Percentiles rank a stretch among this genome's conserved stretches.
These are phyloP conservation scores for Carabus problematicus DNA, from an alignment of 2,888 invertebrate species.

Conservation along the genomic window DNA sequence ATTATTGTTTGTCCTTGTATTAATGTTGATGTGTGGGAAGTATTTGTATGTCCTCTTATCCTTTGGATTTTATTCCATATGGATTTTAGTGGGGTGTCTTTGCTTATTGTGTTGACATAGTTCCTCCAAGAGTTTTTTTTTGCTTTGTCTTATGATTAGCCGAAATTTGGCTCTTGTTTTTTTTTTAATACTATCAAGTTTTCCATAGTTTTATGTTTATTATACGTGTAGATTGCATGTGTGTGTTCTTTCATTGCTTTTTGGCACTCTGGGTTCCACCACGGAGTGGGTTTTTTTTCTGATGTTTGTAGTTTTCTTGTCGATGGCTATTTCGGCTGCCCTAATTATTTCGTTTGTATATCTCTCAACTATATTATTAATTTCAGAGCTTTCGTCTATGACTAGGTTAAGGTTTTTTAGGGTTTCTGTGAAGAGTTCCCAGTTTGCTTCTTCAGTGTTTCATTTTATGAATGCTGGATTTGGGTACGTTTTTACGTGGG, in stretches of 20 bases:
- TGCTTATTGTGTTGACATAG: not conserved
- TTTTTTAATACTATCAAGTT: not conserved
- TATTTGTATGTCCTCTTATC: no score
- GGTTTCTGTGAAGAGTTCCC: not conserved
- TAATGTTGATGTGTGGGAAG: no score
- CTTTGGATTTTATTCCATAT: slow-evolving; percentile 17
- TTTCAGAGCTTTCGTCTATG: not conserved
- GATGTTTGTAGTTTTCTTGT: not conserved
- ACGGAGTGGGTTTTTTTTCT: not conserved
- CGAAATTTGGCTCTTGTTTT: not conserved
- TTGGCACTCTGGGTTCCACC: not conserved
- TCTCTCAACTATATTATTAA: not conserved
- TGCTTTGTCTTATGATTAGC: slow-evolving; percentile 4
- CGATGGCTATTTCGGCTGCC: not conserved
- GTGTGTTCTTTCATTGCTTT: slow-evolving; percentile 4
- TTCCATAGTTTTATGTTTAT: not conserved
- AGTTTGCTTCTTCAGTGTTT: not conserved
- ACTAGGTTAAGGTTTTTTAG: not conserved
- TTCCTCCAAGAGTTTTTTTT: slow-evolving; percentile 9
- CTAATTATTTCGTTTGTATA: not conserved
- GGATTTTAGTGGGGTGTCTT: slow-evolving; percentile 3
- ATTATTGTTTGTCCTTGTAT: no score
- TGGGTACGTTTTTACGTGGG: no score
- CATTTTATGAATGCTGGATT: no score
- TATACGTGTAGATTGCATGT: not conserved